Base-by-base conservation (phyloP, 2,797 vertebrate genomes). In the Phylloscopus collybita region DNA sequence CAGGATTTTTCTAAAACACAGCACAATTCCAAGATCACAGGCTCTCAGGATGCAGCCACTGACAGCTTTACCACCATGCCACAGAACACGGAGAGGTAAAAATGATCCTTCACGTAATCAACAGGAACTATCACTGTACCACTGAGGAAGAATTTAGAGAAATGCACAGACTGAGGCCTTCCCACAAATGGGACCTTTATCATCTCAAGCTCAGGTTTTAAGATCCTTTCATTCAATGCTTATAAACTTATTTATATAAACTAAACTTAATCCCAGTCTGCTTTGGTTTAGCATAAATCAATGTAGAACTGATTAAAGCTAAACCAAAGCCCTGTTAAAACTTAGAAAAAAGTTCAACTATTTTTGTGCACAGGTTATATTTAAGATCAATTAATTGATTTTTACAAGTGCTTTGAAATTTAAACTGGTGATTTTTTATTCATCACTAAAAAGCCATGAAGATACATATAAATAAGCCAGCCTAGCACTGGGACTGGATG, bases 21-120 rank as follows among this genome's bases (percentile, higher is more conserved):
- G 53, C 45, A 70, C 0, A 0, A 40, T 50, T 74, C 45, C 83
- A 76, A 36, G 64, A 61, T 54, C 45, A 61, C 30, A 42, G 62
- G 60, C 83, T 87, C 78, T 36, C 5, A 0, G 45, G 60, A 45
- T 17, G 3, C 57, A 76, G 60, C 6, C 91, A 61, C 2, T 83
- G 86, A 54, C 71, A 67, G 80, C 96, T 94, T 89, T 73, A 85
- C 67, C 80, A 67, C 78, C 20, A 20, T 11, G 92, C 60, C 87
- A 79, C 3, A 76, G n/a, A 94, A 47, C 5, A 1, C 0, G 3
- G 60, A 83, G 22, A 61, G 50, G 86, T 74, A 84, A 86, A 94
- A 92, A 84, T 12, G 56, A 89, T 85, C 78, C 75, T 45, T 87
- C 83, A 36, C 0, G 0, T 75, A 92, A 74, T 3, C 76, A 66